A percentile compares a stretch with the other conserved stretches of the same genome.
phyloP scores from a whole-genome alignment of 2,797 vertebrate species.

The Crenuchus spilurus region DNA sequence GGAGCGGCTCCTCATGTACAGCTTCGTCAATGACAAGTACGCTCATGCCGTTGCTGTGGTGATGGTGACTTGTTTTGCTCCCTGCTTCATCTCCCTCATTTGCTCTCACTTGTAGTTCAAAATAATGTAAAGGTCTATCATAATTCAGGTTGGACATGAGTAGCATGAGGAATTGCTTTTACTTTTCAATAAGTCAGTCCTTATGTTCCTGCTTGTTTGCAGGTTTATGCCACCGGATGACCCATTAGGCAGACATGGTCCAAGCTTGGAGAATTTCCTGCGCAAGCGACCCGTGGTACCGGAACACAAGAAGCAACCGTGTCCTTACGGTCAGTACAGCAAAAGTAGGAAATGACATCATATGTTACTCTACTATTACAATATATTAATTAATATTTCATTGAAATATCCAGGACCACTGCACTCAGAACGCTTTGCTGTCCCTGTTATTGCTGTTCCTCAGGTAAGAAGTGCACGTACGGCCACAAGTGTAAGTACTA shows the following conservation, averaged over 20 bases:
- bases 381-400: background rate
- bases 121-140: background rate
- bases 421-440: background rate
- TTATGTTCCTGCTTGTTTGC: background rate
- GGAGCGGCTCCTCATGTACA: constrained; percentile 98
- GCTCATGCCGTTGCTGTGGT: constrained; percentile 67
- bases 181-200: background rate
- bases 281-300: constrained; percentile 94
- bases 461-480: constrained; percentile 99
- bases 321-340: constrained; percentile 92
- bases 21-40: constrained; percentile 99
- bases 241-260: constrained; percentile 95
- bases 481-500: constrained; percentile 99
- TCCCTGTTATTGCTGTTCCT: constrained; percentile 22
- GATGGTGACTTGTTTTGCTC: constrained; percentile 18
- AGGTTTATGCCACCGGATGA: constrained; percentile 93
- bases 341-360: constrained; percentile 39
- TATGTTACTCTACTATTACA: background rate
- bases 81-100: constrained; percentile 34
- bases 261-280: constrained; percentile 97
- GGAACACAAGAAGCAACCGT: constrained; percentile 98
- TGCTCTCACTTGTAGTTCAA: background rate
- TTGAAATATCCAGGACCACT: background rate
- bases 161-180: background rate
- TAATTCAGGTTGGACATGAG: background rate